Percentiles rank a stretch among this genome's conserved stretches.
phyloP scores from a whole-genome alignment of 1,140 invertebrate genomes.

The Neodiprion fabricii region DNA sequence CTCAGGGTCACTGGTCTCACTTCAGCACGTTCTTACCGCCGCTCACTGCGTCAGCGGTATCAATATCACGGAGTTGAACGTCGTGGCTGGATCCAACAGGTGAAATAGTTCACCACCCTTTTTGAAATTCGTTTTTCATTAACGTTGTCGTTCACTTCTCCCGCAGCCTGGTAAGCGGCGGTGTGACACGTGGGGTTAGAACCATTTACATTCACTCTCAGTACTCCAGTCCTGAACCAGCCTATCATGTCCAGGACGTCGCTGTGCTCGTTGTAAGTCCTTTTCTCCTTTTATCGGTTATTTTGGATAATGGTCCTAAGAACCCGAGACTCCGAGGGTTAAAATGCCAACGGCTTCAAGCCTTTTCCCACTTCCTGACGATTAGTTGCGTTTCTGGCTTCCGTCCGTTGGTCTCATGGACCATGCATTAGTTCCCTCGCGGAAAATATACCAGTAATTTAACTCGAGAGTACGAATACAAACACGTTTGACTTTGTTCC shows the following conservation, averaged over 20 bases:
- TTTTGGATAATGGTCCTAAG: no score
- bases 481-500: background rate
- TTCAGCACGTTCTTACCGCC: conserved; percentile 76
- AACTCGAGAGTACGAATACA: no score
- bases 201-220: background rate
- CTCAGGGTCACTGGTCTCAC: conserved; percentile 76
- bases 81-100: background rate
- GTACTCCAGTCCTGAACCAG: background rate
- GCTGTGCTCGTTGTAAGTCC: conserved; percentile 24
- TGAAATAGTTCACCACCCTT: background rate
- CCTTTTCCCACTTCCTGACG: no score
- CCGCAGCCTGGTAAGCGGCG: conserved; percentile 2
- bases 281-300: background rate
- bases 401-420: no score
- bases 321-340: no score
- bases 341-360: no score
- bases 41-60: conserved; percentile 70
- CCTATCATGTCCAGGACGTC: conserved; percentile 20
- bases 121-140: background rate
- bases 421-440: no score
- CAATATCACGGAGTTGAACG: background rate
- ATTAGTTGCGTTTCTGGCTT: no score
- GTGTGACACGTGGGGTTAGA: conserved; percentile 1
- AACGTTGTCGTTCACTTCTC: background rate
- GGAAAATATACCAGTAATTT: no score